Base-by-base conservation (phyloP, 2,888 invertebrate genomes). In the Nomada hirtipes region DNA sequence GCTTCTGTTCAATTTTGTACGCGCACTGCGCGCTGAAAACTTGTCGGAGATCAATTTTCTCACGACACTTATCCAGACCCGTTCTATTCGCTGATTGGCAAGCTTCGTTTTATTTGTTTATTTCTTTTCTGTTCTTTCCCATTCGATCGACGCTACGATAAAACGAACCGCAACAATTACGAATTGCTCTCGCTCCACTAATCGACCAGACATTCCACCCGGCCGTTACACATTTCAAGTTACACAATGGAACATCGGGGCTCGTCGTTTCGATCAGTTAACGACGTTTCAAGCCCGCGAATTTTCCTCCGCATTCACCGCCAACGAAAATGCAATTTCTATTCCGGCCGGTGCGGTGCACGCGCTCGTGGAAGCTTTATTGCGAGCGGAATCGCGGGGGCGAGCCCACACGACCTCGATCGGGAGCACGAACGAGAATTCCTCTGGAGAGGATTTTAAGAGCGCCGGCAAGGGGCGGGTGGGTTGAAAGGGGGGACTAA, bases 381-480 rank as follows among this genome's bases (percentile, higher is more conserved):
- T 79, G 72, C 84, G 75, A 65, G 59, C 26, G 65, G 65, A 79
- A 72, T 74, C 80, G 69, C 68, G 67, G 44, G 63, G 23, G 15
- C 57, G 72, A 69, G 68, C 67, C 67, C 26, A 36, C 42, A 44
- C 75, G 78, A 76, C 68, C 80, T 68, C 81, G 82, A 83, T 80
- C 85, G 83, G 75, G 55, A 79, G 52, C 72, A 70, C 65, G 83
- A 78, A 78, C 76, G 73, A 57, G 72, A 79, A 83, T 85, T 89
- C 82, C 88, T 89, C 83, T 71, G 73, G 81, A 82, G 82, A 76
- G 79, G 83, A 83, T 82, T 86, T 77, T 77, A 79, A 76, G 67
- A 78, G 67, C 70, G 61, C 61, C 50, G 9, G 70, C 36, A 18
- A 18, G 68, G 23, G 63, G 78, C 53, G 80, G 78, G 15, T 15